phyloP scores from a whole-genome alignment of 2,113 vertebrate species.

The Salvator merianae region DNA sequence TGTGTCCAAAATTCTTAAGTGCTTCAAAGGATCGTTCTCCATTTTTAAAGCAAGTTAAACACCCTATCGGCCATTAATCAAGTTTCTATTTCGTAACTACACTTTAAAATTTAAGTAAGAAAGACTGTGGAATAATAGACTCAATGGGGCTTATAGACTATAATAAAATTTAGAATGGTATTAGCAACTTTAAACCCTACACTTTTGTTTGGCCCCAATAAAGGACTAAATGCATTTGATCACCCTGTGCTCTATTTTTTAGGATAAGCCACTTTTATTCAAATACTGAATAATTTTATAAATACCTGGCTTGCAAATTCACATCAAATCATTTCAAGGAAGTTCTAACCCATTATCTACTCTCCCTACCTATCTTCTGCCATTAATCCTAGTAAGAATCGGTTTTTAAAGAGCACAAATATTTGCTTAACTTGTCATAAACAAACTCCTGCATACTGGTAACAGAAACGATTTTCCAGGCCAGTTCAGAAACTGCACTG shows the following conservation, averaged over 20 bases:
- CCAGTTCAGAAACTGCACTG: conserved; percentile 66
- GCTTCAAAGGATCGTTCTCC: conserved; percentile 68
- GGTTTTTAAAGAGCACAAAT: conserved; percentile 62
- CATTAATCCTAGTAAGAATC: conserved; percentile 44
- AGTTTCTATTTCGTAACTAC: conserved; percentile 26
- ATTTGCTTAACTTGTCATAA: conserved; percentile 57
- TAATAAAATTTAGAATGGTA: not conserved
- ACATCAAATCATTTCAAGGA: conserved; percentile 71
- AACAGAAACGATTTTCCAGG: conserved; percentile 58
- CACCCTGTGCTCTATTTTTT: conserved; percentile 29
- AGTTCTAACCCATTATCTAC: conserved; percentile 62
- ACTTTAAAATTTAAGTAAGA: conserved; percentile 9
- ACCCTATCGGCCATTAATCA: conserved; percentile 22
- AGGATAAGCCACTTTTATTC: conserved; percentile 56
- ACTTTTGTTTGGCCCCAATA: conserved; percentile 19
- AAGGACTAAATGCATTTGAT: conserved; percentile 31
- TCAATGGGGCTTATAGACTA: not conserved
- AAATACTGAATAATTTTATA: conserved; percentile 71
- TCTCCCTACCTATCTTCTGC: conserved; percentile 57
- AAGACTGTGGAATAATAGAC: not conserved
- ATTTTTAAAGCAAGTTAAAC: conserved; percentile 49
- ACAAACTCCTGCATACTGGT: conserved; percentile 60
- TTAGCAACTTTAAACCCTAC: conserved; percentile 29
- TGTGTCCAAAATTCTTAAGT: conserved; percentile 73
- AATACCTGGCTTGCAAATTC: conserved; percentile 71